These are phyloP conservation scores for Haplochromis vanheusdeni DNA, from an alignment of 2,113 vertebrate species.

Conservation along the genomic window DNA sequence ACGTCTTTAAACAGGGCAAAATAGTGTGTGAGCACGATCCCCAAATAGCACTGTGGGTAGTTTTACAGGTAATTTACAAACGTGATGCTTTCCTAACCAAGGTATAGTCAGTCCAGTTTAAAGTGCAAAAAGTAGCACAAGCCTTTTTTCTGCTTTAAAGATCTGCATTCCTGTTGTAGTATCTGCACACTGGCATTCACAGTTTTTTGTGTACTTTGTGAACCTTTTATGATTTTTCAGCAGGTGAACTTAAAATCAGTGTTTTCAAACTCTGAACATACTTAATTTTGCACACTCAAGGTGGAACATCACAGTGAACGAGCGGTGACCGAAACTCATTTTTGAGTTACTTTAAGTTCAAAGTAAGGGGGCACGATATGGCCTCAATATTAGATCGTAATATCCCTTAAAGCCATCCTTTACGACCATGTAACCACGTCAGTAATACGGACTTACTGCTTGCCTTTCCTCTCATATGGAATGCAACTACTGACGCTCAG, in stretches of 20 bases:
- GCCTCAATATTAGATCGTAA: background rate
- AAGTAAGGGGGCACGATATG: background rate
- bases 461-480: background rate
- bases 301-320: background rate
- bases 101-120: background rate
- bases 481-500: background rate
- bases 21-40: background rate
- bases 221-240: background rate
- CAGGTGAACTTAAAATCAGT: background rate
- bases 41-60: background rate
- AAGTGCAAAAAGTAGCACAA: background rate
- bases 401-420: background rate
- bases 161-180: background rate
- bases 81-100: background rate
- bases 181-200: background rate
- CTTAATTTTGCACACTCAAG: background rate
- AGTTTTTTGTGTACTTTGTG: background rate
- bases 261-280: background rate
- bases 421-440: background rate
- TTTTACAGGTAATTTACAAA: background rate
- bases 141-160: background rate
- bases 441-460: background rate
- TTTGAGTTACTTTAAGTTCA: background rate
- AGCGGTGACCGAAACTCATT: accelerated
- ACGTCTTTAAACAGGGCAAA: background rate